These are phyloP conservation scores for Pseudorectes ferrugineus DNA, from an alignment of 2,113 vertebrate genomes.

Conservation along the genomic window DNA sequence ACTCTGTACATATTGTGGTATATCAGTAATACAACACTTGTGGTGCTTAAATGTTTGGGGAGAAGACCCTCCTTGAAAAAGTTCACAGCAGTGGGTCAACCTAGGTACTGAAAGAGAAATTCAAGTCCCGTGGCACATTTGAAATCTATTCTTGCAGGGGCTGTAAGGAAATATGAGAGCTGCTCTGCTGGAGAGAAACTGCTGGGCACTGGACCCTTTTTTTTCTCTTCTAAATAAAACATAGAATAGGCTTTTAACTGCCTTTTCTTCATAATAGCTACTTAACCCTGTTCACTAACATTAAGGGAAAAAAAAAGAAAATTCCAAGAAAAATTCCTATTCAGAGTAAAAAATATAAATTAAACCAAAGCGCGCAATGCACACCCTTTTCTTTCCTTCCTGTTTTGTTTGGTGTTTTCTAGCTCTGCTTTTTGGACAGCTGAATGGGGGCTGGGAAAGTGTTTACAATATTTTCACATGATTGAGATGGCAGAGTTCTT, in stretches of 20 bases:
- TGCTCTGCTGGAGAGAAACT: background rate
- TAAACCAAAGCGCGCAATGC: background rate
- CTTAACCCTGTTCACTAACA: background rate
- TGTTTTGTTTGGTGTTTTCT: conserved; percentile 58
- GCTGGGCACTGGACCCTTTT: background rate
- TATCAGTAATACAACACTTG: background rate
- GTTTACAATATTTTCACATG: conserved; percentile 79
- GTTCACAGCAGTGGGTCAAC: background rate
- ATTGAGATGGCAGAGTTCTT: conserved; percentile 73
- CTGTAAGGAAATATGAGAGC: conserved; percentile 15
- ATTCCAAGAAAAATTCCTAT: conserved; percentile 9
- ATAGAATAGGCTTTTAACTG: conserved; percentile 1
- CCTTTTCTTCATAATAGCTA: background rate
- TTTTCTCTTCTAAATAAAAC: background rate
- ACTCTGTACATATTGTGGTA: background rate
- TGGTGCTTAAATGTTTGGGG: background rate
- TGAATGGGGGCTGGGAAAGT: conserved; percentile 73
- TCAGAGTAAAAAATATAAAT: conserved; percentile 32
- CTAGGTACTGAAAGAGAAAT: background rate
- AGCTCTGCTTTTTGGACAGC: conserved; percentile 61
- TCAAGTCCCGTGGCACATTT: background rate
- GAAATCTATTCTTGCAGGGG: background rate
- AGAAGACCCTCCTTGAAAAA: background rate
- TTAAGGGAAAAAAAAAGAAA: background rate
- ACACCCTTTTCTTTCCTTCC: conserved; percentile 37